These are phyloP conservation scores for Noctua janthe DNA, from an alignment of 2,888 invertebrate species.

Conservation along the genomic window DNA sequence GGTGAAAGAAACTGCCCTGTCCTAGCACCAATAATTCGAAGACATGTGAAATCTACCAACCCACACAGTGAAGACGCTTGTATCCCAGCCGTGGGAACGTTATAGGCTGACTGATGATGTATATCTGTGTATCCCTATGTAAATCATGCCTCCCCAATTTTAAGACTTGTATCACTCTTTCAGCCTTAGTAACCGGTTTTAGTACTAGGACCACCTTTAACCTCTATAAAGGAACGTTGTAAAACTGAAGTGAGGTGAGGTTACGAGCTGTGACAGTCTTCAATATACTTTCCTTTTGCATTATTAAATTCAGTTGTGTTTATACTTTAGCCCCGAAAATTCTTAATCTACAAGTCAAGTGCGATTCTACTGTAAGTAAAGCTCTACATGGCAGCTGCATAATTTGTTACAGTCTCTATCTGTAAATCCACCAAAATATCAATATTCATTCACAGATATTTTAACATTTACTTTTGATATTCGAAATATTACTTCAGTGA, in stretches of 20 bases:
- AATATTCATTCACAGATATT: constrained; percentile 34
- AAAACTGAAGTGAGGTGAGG: constrained; percentile 61
- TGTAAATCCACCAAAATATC: constrained; percentile 5
- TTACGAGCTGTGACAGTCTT: constrained; percentile 49
- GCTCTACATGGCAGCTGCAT: not conserved
- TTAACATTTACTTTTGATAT: constrained; percentile 30
- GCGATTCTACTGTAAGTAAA: not conserved
- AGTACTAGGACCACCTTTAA: constrained; percentile 38
- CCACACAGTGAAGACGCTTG: not conserved
- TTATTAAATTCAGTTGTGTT: constrained; percentile 46
- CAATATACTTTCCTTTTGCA: constrained; percentile 48
- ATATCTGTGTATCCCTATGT: constrained; percentile 27
- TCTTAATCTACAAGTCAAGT: constrained; percentile 29
- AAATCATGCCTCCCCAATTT: constrained; percentile 46
- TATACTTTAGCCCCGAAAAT: constrained; percentile 11
- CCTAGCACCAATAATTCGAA: not conserved
- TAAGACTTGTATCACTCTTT: constrained; percentile 29
- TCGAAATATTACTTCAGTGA: constrained; percentile 47
- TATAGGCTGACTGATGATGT: not conserved
- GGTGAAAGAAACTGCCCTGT: not conserved
- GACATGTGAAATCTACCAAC: not conserved
- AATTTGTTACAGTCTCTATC: not conserved
- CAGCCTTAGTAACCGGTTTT: constrained; percentile 39
- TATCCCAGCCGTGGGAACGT: not conserved
- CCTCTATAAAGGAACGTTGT: constrained; percentile 50